Base-by-base conservation (phyloP, 2,797 vertebrate genomes). In the Diglossa cyanea region DNA sequence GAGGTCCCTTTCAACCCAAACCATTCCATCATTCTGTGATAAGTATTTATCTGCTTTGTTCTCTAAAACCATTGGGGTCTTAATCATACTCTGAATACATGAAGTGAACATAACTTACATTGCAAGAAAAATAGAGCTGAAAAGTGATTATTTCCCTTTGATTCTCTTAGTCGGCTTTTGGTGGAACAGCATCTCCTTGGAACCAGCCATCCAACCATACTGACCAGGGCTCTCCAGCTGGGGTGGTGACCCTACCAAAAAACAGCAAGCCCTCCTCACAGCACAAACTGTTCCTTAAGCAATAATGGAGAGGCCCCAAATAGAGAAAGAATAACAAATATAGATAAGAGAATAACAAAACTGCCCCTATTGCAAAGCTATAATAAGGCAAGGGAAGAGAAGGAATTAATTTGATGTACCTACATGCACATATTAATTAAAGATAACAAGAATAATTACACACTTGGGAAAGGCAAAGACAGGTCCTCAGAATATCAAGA, bases 361-460 rank as follows among this genome's bases (percentile, higher is more conserved):
- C 61, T 93, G 61, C n/a, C 83, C 83, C n/a, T 57, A 14, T 50
- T 82, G 26, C 44, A 79, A 76, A 72, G 72, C 72, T 94, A 57
- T 53, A 91, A 93, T 74, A 89, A 89, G 63, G n/a, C 13, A 8
- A 79, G 60, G 55, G 77, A 84, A 84, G 37, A 82, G 85, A 92
- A 93, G n/a, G 53, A 86, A 93, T 63, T 37, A 24, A 94, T 93
- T 83, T 47, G 45, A 65, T 72, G 67, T 88, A 88, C 30, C 78
- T 88, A 50, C 0, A 0, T 90, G 78, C 57, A 87, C 25, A 5
- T 58, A 83, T 86, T 96, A 93, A 95, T 96, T 96, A 91, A 91
- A 85, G 61, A 82, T 91, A 95, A 79, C 31, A 58, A 79, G 85
- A 76, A 90, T 95, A 96, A 94, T 96, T 96, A 95, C 50, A 94